A percentile compares a stretch with the other conserved stretches of the same genome.
phyloP scores from a whole-genome alignment of 64 coral and sea anemone species.

The Cladopsammia gracilis region DNA sequence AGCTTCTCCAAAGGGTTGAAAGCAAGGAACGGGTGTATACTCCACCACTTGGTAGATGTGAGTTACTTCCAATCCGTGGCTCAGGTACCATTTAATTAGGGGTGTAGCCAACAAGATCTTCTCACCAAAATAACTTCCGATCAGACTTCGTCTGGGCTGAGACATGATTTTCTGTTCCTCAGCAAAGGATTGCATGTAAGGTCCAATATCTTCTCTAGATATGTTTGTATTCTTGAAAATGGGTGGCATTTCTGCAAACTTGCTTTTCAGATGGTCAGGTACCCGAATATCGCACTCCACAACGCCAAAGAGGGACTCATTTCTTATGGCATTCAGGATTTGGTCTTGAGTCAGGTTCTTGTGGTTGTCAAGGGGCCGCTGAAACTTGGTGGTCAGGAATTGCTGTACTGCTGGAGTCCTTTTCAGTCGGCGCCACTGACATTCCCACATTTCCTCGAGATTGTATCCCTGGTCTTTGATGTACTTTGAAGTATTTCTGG shows the following conservation, averaged over 20 bases:
- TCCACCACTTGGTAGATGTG: too few relatives aligned
- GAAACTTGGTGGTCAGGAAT: slow-evolving; percentile 12
- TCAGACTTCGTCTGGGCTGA: too few relatives aligned
- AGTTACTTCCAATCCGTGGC: too few relatives aligned
- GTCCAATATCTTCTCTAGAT: slow-evolving; percentile 47
- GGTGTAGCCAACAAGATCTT: too few relatives aligned
- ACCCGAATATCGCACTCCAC: slow-evolving; percentile 23
- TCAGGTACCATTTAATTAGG: too few relatives aligned
- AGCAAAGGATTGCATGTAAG: slow-evolving; percentile 43
- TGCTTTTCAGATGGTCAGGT: not conserved
- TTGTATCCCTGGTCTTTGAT: slow-evolving; percentile 24
- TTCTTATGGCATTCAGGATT: not conserved
- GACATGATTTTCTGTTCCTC: not conserved
- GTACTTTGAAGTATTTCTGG: slow-evolving; percentile 38
- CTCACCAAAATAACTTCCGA: too few relatives aligned
- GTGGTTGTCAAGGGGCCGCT: slow-evolving; percentile 2
- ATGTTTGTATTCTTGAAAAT: slow-evolving; percentile 75
- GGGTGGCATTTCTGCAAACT: slow-evolving; percentile 63
- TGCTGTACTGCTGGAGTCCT: not conserved
- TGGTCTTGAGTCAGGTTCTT: not conserved
- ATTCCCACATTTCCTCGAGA: slow-evolving; percentile 15
- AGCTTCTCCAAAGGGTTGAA: too few relatives aligned
- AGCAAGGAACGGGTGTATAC: too few relatives aligned
- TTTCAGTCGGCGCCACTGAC: too few relatives aligned
- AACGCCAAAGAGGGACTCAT: not conserved